These are phyloP conservation scores for Nyctibius grandis DNA, from an alignment of 2,797 vertebrate genomes.

Conservation along the genomic window DNA sequence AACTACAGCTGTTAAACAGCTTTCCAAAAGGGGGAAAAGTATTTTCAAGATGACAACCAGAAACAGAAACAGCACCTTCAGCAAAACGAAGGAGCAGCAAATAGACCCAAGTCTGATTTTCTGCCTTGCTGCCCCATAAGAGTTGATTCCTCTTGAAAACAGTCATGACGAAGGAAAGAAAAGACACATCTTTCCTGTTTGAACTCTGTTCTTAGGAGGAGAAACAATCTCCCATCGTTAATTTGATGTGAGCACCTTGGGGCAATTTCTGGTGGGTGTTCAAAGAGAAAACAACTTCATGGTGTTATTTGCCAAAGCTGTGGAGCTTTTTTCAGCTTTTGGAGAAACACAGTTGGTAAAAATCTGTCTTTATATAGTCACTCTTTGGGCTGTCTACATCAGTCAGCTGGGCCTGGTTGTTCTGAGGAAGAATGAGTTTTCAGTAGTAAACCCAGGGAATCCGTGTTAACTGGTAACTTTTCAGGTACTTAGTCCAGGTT, in stretches of 20 bases:
- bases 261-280: not conserved
- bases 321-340: not conserved
- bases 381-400: not conserved
- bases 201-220: not conserved
- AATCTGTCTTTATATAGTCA: not conserved
- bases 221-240: not conserved
- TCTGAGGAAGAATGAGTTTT: not conserved
- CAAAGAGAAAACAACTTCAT: not conserved
- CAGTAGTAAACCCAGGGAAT: not conserved
- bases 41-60: not conserved
- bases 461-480: not conserved
- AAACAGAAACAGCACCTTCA: not conserved
- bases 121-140: not conserved
- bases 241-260: not conserved
- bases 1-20: not conserved
- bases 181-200: not conserved
- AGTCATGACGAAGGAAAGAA: not conserved
- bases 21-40: not conserved
- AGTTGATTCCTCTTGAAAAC: not conserved
- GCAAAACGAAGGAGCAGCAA: not conserved
- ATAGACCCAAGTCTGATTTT: not conserved
- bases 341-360: not conserved
- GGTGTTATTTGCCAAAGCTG: not conserved
- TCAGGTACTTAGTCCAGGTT: not conserved
- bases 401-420: not conserved